These are phyloP conservation scores for Tiliacea aurago DNA, from an alignment of 2,888 invertebrate species.

Conservation along the genomic window DNA sequence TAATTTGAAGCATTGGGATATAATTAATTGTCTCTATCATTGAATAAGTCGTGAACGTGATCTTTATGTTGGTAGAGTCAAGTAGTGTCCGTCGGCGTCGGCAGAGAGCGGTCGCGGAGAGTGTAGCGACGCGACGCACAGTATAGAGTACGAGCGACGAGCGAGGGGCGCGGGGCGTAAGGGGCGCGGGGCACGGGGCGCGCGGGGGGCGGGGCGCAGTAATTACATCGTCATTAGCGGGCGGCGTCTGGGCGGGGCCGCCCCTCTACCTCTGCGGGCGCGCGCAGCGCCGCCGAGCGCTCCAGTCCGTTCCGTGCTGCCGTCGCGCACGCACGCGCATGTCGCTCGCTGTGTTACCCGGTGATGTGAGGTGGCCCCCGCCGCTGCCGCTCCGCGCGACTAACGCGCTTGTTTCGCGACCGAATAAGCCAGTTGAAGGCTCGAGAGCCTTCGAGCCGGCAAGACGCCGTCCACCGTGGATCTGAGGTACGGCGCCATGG, in stretches of 20 bases:
- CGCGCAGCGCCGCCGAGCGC: slow-evolving; percentile 82
- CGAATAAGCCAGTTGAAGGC: slow-evolving; percentile 88
- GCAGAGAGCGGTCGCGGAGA: slow-evolving; percentile 48
- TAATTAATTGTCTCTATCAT: slow-evolving; percentile 6
- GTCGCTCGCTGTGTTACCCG: slow-evolving; percentile 86
- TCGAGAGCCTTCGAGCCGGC: slow-evolving; percentile 91
- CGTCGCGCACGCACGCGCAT: slow-evolving; percentile 92
- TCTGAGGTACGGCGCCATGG: slow-evolving; percentile 95
- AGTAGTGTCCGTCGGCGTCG: slow-evolving; percentile 56
- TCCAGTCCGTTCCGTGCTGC: slow-evolving; percentile 89
- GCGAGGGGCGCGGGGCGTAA: slow-evolving; percentile 59
- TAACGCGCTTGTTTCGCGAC: slow-evolving; percentile 87
- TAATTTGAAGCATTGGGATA: slow-evolving; percentile 4
- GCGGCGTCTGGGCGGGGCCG: slow-evolving; percentile 86
- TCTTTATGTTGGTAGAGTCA: slow-evolving; percentile 3
- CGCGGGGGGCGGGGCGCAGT: slow-evolving; percentile 77
- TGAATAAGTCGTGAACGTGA: slow-evolving; percentile 28
- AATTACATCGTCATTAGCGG: slow-evolving; percentile 83
- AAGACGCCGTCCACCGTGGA: slow-evolving; percentile 92
- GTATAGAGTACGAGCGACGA: slow-evolving; percentile 36
- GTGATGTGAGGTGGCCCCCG: slow-evolving; percentile 90
- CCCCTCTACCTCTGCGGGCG: slow-evolving; percentile 81
- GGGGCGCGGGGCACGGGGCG: slow-evolving; percentile 51
- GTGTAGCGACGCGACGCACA: slow-evolving; percentile 64
- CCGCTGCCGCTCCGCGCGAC: slow-evolving; percentile 88